Evolutionary conservation across 2,888 invertebrate species (phyloP), one percentile per base, ranked within the genome.

Genomic region (Rhagonycha fulva): DNA sequence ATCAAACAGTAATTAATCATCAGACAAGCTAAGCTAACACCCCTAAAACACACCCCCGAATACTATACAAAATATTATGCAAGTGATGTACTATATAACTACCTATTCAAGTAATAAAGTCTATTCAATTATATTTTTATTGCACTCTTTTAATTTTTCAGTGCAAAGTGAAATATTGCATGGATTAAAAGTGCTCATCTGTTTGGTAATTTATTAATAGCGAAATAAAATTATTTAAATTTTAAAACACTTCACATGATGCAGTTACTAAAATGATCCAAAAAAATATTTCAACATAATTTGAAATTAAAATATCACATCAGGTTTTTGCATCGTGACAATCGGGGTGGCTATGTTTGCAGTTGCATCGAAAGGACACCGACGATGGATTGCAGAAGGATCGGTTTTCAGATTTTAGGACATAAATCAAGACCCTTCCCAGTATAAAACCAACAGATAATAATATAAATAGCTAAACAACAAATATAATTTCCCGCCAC

Each of bases 401-500:
- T 30, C 66, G 61, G 61, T 70, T 61, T 47, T 62, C 66, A 63
- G 47, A 14, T 76, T 70, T 70, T 72, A 75, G 75, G 70, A 78
- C 76, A 80, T 80, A 80, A 80, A 80, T 80, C 80, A 80, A 80
- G 76, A 63, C 62, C 82, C 82, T 84, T 84, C 83, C 82, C 81
- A 81, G 82, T 82, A 84, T 81, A 83, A 84, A 83, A 84, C 83
- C 81, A 85, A 85, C 84, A 86, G 86, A 87, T 86, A 86, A 87
- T 86, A 86, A 84, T 82, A 86, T 87, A 87, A 87, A 86, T 86
- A 84, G 86, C 84, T 85, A 84, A 85, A 87, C 85, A 87, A 86
- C 84, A 85, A 83, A 85, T 83, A 86, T 87, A 87, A 87, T 87
- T 87, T 87, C 86, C 86, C 87, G 87, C 86, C 86, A 87, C 87